These are phyloP conservation scores for Bradypus variegatus DNA, from an alignment of 2,797 vertebrate species.

Conservation along the genomic window DNA sequence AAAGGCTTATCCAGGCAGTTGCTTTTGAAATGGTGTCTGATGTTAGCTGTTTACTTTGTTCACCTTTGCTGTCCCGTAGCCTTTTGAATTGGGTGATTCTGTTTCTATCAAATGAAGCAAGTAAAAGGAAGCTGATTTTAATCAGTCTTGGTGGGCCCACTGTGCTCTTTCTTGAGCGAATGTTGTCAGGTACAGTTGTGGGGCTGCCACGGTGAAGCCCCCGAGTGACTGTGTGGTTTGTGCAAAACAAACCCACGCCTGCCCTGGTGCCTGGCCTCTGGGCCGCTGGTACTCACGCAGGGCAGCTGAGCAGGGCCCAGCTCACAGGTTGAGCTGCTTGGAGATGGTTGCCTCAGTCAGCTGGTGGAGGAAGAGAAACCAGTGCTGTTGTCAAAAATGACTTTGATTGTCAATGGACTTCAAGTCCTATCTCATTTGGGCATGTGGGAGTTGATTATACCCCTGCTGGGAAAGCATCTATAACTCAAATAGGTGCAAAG, in stretches of 20 bases:
- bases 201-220: too few species aligned
- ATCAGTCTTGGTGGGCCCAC: background rate
- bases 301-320: background rate
- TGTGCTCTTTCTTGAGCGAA: background rate
- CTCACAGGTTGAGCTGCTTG: background rate
- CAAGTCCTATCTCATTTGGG: background rate
- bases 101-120: slow-evolving; percentile 1
- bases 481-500: slow-evolving; percentile 12
- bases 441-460: background rate
- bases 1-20: slow-evolving; percentile 47
- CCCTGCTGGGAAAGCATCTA: background rate
- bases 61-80: slow-evolving; percentile 18
- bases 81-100: slow-evolving; percentile 40
- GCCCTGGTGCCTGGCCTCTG: fast-evolving
- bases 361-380: background rate
- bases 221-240: background rate
- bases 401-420: slow-evolving; percentile 1
- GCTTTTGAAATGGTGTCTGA: slow-evolving; percentile 53
- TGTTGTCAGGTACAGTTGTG: background rate
- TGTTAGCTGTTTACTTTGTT: slow-evolving; percentile 37
- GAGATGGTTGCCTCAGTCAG: background rate
- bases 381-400: background rate
- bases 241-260: too few species aligned
- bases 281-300: background rate
- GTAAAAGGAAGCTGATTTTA: slow-evolving; percentile 8